Percentiles rank a stretch among this genome's conserved stretches.
These are phyloP conservation scores for Zaprionus inermis DNA, from an alignment of 1,140 invertebrate genomes.

Conservation along the genomic window DNA sequence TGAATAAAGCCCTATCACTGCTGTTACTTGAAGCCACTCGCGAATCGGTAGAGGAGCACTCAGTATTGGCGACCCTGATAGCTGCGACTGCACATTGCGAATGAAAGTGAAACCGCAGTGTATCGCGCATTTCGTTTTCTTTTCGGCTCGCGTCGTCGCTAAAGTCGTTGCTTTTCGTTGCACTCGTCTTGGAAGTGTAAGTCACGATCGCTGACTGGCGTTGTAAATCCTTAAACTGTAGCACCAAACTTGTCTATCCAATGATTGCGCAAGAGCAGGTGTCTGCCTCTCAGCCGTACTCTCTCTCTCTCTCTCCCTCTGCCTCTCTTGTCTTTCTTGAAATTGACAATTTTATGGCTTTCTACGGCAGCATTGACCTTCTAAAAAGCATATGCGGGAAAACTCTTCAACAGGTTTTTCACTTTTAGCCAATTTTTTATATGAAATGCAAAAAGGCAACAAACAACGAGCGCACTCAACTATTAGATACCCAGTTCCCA, in stretches of 20 bases:
- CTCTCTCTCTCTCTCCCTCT: constrained; percentile 8
- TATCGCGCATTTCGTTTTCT: constrained; percentile 78
- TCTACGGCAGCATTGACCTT: constrained; percentile 79
- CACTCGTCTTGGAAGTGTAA: constrained; percentile 24
- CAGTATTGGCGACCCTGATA: constrained; percentile 61
- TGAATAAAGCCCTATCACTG: not conserved
- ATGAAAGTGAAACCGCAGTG: constrained; percentile 83
- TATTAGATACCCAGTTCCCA: constrained; percentile 39
- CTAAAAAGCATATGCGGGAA: constrained; percentile 64
- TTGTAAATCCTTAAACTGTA: constrained; percentile 73
- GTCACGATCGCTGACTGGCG: constrained; percentile 34
- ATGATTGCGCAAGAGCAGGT: constrained; percentile 66
- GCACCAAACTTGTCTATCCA: constrained; percentile 73
- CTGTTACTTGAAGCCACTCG: not conserved
- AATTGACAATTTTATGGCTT: constrained; percentile 76
- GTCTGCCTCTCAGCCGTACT: constrained; percentile 4
- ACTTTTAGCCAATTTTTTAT: constrained; percentile 38
- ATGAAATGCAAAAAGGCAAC: constrained; percentile 2
- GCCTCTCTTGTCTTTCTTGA: constrained; percentile 19
- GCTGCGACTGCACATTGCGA: constrained; percentile 76
- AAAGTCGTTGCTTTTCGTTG: constrained; percentile 9
- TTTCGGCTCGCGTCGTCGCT: constrained; percentile 44
- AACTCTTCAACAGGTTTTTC: constrained; percentile 70
- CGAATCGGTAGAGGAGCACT: constrained; percentile 29
- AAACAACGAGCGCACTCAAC: not conserved